These are phyloP conservation scores for Dasypolia templi DNA, from an alignment of 2,888 invertebrate genomes.

Conservation along the genomic window DNA sequence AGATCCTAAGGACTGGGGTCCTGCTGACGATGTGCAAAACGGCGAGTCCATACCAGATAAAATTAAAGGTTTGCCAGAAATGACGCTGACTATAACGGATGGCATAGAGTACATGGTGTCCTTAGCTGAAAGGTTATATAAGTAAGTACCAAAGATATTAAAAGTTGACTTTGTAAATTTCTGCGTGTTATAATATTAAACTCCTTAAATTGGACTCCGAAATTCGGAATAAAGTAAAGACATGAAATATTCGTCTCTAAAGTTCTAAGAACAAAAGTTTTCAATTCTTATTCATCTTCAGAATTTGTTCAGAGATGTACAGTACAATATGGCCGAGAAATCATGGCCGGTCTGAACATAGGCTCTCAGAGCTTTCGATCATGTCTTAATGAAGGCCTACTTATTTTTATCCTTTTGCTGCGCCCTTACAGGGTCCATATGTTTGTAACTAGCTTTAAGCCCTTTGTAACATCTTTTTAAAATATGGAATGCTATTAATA, in stretches of 20 bases:
- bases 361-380: not conserved
- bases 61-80: slow-evolving; percentile 79
- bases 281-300: not conserved
- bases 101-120: slow-evolving; percentile 82
- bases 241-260: not conserved
- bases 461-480: too few relatives aligned
- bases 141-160: slow-evolving; percentile 73
- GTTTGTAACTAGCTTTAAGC: too few relatives aligned
- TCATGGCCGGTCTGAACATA: not conserved
- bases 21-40: slow-evolving; percentile 56
- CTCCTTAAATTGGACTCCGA: not conserved
- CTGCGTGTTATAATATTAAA: too few relatives aligned
- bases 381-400: not conserved
- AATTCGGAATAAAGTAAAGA: not conserved
- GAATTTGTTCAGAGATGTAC: not conserved
- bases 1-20: slow-evolving; percentile 44
- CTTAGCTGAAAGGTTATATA: slow-evolving; percentile 79
- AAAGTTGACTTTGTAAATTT: not conserved
- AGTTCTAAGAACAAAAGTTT: not conserved
- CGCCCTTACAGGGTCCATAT: too few relatives aligned
- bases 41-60: slow-evolving; percentile 75
- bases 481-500: too few relatives aligned
- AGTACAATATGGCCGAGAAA: not conserved
- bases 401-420: too few relatives aligned
- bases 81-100: slow-evolving; percentile 79